Evolutionary conservation across 2,113 vertebrate genomes (phyloP).

Genomic region (Alethe diademata): DNA sequence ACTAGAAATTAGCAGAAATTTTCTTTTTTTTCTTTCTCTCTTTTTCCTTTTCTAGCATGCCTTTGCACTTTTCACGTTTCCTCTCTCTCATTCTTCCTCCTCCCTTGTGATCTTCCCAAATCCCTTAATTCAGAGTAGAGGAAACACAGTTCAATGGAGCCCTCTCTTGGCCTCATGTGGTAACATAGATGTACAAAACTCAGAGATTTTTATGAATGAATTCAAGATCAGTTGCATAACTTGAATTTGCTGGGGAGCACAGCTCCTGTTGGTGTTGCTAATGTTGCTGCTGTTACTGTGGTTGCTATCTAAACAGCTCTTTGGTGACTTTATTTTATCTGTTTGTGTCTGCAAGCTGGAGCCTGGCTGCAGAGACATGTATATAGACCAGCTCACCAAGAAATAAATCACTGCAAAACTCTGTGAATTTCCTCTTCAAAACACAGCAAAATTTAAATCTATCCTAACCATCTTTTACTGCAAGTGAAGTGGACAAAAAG

Average conservation of each 20-base stretch:
- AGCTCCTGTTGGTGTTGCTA: not conserved
- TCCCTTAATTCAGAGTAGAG: not conserved
- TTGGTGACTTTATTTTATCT: not conserved
- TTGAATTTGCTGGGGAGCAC: not conserved
- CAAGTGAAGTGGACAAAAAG: not conserved
- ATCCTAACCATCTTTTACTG: not conserved
- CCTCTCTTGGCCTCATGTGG: constrained; percentile 57
- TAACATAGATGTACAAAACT: not conserved
- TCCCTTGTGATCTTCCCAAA: not conserved
- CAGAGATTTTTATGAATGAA: constrained; percentile 6
- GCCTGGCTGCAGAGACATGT: not conserved
- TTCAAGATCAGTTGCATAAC: not conserved
- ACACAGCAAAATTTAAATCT: not conserved
- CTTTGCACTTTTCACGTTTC: not conserved
- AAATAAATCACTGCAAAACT: not conserved
- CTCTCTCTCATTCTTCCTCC: not conserved
- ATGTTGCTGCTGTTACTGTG: not conserved
- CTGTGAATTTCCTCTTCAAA: not conserved
- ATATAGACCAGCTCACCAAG: not conserved
- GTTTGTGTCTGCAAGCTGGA: not conserved
- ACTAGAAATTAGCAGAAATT: not conserved
- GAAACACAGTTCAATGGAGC: constrained; percentile 15
- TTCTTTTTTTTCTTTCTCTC: not conserved
- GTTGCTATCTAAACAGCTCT: not conserved
- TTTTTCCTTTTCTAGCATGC: not conserved